These are phyloP conservation scores for Drosophila helvetica DNA, from an alignment of 2,888 invertebrate species.

Conservation along the genomic window DNA sequence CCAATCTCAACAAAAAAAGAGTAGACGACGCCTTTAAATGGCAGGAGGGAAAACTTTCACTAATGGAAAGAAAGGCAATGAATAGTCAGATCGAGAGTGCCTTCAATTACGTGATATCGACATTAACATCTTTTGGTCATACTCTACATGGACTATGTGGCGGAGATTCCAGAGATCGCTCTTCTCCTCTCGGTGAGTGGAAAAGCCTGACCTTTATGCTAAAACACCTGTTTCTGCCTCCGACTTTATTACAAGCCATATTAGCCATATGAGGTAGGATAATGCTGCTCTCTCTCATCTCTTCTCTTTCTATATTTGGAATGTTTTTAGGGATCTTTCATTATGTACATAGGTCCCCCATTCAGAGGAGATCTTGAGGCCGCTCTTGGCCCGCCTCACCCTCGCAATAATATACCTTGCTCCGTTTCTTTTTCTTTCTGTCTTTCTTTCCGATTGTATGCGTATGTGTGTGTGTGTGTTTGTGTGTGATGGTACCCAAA, in stretches of 20 bases:
- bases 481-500: not conserved
- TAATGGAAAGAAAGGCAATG: conserved; percentile 52
- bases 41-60: conserved; percentile 56
- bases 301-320: no score
- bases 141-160: not conserved
- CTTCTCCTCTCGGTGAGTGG: no score
- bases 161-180: not conserved
- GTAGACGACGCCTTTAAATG: conserved; percentile 25
- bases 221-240: not conserved
- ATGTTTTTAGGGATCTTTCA: no score
- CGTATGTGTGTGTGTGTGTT: not conserved
- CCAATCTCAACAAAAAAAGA: conserved; percentile 35
- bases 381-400: not conserved
- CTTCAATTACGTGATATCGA: conserved; percentile 48
- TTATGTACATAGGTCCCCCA: no score
- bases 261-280: no score
- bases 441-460: not conserved
- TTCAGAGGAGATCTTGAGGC: not conserved
- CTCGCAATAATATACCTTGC: not conserved
- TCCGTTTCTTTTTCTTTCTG: not conserved
- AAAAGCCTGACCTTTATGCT: no score
- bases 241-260: no score
- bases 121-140: conserved; percentile 41
- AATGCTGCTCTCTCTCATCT: no score
- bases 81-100: conserved; percentile 11